Evolutionary conservation across 2,797 vertebrate species (phyloP), one percentile per base, ranked within the genome.

Genomic region (Hippocampus kuda): DNA sequence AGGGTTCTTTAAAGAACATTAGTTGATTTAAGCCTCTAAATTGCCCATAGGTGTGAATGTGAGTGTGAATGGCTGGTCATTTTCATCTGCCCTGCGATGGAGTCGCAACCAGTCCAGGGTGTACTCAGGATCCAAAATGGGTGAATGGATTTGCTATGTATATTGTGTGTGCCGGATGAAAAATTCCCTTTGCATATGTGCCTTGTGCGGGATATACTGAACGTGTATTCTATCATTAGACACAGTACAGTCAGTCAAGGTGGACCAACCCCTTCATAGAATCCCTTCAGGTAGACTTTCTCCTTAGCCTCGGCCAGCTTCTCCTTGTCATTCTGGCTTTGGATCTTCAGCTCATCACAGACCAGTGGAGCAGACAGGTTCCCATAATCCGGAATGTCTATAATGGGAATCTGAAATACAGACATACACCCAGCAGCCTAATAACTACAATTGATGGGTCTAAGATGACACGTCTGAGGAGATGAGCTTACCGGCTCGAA

Each of bases 301-400:
- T 99, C 97, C 78, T 98, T 99, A 74, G 97, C 97, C 86, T 98
- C 95, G 11, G 85, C 87, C 80, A 99, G 92, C 79, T 98, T 98
- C 75, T 99, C 97, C 70, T 89, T 89, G 87, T 99, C 97, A 62
- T 99, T 99, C 87, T 99, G 97, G 86, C 97, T 99, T 87, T 97
- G 94, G 79, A 99, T 95, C 90, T 98, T 98, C 70, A 99, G 85
- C 71, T 97, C 94, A 1, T 99, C 95, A 75, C 95, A 98, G 68
- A 98, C 18, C 6, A 89, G 72, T 0, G 93, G 92, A 81, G 97
- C 97, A 44, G 94, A 93, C 26, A 99, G 93, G 79, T 80, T 94
- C 67, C 97, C 96, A 60, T 92, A 94, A 27, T 91, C 97, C n/a
- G 97, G 97, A 70, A 98, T 91, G 49, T 98, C 94, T 78, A 99